A percentile compares a stretch with the other conserved stretches of the same genome.
Conservation (phyloP, 2,113 vertebrate genomes). For the Pica pica region DNA sequence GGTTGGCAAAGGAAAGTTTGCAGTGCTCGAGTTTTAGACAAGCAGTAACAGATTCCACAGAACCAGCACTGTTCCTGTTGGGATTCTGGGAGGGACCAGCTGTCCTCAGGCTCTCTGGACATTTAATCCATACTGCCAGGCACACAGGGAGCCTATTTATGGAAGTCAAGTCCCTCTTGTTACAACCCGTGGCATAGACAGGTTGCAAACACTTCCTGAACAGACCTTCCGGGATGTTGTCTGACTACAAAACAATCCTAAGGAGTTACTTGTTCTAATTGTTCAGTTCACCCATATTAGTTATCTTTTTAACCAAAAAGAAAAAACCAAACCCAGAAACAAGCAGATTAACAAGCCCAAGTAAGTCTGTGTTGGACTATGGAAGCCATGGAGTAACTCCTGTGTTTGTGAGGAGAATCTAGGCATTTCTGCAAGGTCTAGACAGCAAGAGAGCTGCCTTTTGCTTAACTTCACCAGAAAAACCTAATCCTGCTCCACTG, state of each 20-base stretch:
- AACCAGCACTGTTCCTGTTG: neutral
- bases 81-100: neutral
- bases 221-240: neutral
- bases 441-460: neutral
- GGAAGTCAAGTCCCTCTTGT: neutral
- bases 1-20: neutral
- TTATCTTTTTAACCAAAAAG: neutral
- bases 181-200: neutral
- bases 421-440: neutral
- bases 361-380: fast-evolving
- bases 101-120: neutral
- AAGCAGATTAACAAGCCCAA: neutral
- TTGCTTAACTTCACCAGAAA: neutral
- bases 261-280: neutral
- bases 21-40: fast-evolving
- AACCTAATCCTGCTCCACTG: neutral
- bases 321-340: neutral
- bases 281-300: neutral
- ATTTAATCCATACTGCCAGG: constrained; percentile 29
- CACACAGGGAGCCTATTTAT: constrained; percentile 47
- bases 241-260: neutral
- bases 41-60: neutral
- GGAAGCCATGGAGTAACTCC: neutral
- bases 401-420: neutral
- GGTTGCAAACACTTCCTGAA: constrained; percentile 8